Conservation (phyloP, 2,888 invertebrate species). For the Cataglyphis rosenhaueri region DNA sequence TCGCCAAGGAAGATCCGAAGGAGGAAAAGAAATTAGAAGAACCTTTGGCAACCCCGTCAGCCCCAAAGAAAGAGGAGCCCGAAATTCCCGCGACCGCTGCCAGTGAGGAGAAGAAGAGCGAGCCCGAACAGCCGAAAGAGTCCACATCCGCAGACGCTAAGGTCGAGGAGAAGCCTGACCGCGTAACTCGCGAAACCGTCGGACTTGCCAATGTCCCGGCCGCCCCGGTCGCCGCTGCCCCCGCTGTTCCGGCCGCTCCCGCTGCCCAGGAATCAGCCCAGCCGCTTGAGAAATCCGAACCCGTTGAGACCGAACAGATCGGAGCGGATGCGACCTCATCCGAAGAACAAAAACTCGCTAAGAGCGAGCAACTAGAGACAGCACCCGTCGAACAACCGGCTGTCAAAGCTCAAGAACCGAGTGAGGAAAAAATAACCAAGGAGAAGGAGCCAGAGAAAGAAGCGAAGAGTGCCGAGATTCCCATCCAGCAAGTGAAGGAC, state of each 20-base stretch:
- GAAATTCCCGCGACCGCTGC: slow-evolving; percentile 32
- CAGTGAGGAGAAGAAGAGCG: slow-evolving; percentile 63
- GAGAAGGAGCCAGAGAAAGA: slow-evolving; percentile 58
- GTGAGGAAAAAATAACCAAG: slow-evolving; percentile 61
- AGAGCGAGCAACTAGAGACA: slow-evolving; percentile 59
- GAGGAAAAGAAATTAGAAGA: slow-evolving; percentile 70
- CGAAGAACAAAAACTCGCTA: slow-evolving; percentile 46
- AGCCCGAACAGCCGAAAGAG: slow-evolving; percentile 66
- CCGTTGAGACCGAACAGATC: slow-evolving; percentile 24
- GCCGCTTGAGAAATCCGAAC: slow-evolving; percentile 34
- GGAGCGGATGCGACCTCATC: background rate
- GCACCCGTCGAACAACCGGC: slow-evolving; percentile 36
- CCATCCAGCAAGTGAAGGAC: slow-evolving; percentile 39
- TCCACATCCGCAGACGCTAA: slow-evolving; percentile 83
- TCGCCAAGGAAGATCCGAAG: slow-evolving; percentile 62
- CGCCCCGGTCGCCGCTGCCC: slow-evolving; percentile 45
- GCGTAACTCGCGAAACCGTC: slow-evolving; percentile 78
- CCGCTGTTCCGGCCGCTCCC: slow-evolving; percentile 36
- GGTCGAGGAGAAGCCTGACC: slow-evolving; percentile 79
- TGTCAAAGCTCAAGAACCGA: slow-evolving; percentile 54
- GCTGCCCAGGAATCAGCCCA: slow-evolving; percentile 17
- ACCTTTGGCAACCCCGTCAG: slow-evolving; percentile 36
- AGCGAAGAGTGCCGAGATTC: slow-evolving; percentile 74
- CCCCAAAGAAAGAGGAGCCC: slow-evolving; percentile 62
- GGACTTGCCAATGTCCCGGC: slow-evolving; percentile 27